Evolutionary conservation across 2,888 invertebrate genomes (phyloP), one percentile per base, ranked within the genome.

Genomic region (Limnephilus marmoratus): DNA sequence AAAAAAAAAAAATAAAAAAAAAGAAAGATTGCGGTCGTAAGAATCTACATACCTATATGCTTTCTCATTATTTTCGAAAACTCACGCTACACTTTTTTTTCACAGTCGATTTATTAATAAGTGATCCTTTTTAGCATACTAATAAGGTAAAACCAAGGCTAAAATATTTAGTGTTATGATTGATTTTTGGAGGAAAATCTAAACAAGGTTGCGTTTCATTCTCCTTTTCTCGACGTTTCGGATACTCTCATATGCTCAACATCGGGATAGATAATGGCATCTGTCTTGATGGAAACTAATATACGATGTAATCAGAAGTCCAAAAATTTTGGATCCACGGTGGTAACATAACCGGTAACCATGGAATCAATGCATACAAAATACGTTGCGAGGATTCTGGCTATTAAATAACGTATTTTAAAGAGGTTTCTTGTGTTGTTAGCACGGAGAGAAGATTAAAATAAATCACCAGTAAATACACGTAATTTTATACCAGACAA

Each of bases 391-490:
- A 68, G 68, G 68, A 68, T 68, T n/a, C 68, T 68, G 68, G 68
- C 68, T 68, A 68, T 68, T 24, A 24, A 68, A 68, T n/a, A 7
- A 24, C n/a, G 68, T 68, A 68, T 68, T 68, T 68, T 68, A 68
- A 68, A 68, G 68, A 68, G 68, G 68, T 68, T 68, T 68, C 68
- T 68, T 68, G 2, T 68, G 68, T 68, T 68, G 68, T 24, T 68
- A n/a, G 68, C 68, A 68, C 68, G 68, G 7, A 68, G 68, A 68
- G 68, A 24, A 68, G 68, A 68, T 68, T n/a, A 68, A 68, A 68
- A 68, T 68, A 68, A 68, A 68, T 68, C 68, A 68, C 68, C n/a
- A 68, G 68, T 68, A n/a, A 68, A 68, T 68, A n/a, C 68, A 68
- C 24, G 68, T 68, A 68, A 24, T 68, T 68, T 68, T 68, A 24